These are phyloP conservation scores for Nomada fucata DNA, from an alignment of 2,888 invertebrate genomes.

Conservation along the genomic window DNA sequence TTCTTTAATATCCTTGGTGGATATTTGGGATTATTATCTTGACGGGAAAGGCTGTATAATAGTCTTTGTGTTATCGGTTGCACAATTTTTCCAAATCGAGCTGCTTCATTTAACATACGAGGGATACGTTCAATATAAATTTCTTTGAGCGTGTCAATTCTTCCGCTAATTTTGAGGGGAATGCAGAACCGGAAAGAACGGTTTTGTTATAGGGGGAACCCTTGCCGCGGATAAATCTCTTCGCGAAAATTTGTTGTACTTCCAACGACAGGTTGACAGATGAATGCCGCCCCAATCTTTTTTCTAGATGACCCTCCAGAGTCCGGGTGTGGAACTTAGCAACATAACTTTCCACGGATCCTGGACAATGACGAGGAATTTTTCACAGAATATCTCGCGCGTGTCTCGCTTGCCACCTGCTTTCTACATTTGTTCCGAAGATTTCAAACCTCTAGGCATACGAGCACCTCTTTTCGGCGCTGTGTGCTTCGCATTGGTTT, in stretches of 20 bases:
- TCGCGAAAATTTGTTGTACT: not conserved
- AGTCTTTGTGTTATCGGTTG: too few species aligned
- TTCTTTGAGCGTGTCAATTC: too few species aligned
- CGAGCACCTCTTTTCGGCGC: slow-evolving; percentile 87
- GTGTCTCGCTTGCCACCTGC: slow-evolving; percentile 72
- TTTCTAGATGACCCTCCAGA: slow-evolving; percentile 74
- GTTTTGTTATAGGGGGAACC: not conserved
- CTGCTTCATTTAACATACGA: not conserved
- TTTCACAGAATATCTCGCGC: slow-evolving; percentile 37
- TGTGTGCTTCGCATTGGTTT: slow-evolving; percentile 90
- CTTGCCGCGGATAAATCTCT: not conserved
- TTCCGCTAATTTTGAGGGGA: not conserved
- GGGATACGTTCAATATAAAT: too few species aligned
- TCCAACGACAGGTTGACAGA: slow-evolving; percentile 16
- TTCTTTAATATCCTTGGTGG: not conserved
- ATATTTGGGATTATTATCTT: not conserved
- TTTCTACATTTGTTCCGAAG: slow-evolving; percentile 88
- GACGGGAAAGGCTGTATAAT: too few species aligned
- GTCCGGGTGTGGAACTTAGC: slow-evolving; percentile 64
- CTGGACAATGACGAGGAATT: slow-evolving; percentile 56
- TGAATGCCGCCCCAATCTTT: slow-evolving; percentile 17
- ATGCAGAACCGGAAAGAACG: too few species aligned
- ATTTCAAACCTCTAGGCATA: slow-evolving; percentile 86
- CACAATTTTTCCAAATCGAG: too few species aligned
- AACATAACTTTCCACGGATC: slow-evolving; percentile 70